These are phyloP conservation scores for Drosophila infuscata DNA, from an alignment of 2,888 invertebrate species.

Conservation along the genomic window DNA sequence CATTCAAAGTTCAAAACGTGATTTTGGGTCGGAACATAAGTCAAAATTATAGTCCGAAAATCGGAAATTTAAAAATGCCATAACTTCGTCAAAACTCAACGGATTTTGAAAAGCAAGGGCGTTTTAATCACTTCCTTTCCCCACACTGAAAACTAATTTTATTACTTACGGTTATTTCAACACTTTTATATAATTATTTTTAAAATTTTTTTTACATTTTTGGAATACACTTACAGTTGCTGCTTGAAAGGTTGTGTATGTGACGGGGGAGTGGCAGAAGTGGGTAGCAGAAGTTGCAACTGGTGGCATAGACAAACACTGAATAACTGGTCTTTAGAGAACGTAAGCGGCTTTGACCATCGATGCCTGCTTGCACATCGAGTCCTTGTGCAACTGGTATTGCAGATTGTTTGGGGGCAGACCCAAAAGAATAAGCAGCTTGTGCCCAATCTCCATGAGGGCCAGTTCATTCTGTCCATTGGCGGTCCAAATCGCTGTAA, in stretches of 20 bases:
- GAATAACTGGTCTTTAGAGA: constrained; percentile 56
- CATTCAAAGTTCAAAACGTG: too few species aligned
- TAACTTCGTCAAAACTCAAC: too few species aligned
- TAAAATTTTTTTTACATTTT: constrained; percentile 47
- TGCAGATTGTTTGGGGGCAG: constrained; percentile 87
- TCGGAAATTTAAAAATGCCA: too few species aligned
- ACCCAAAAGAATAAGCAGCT: constrained; percentile 93
- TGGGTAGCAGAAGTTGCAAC: not conserved
- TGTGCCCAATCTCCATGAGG: constrained; percentile 94
- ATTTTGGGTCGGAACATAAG: too few species aligned
- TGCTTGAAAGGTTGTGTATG: not conserved
- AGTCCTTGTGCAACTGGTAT: constrained; percentile 93
- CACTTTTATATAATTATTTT: not conserved
- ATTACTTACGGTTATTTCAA: not conserved
- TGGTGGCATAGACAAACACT: constrained; percentile 21
- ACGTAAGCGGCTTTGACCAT: constrained; percentile 87
- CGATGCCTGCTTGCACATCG: constrained; percentile 92
- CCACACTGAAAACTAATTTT: not conserved
- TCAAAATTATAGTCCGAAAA: too few species aligned
- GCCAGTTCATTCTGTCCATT: constrained; percentile 91
- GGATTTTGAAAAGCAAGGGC: too few species aligned
- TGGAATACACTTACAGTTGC: constrained; percentile 50
- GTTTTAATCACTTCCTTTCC: not conserved
- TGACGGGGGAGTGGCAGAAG: not conserved
- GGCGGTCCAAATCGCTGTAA: constrained; percentile 92